A percentile compares a stretch with the other conserved stretches of the same genome.
These are phyloP conservation scores for Lymantria dispar DNA, from an alignment of 2,888 invertebrate species.

Conservation along the genomic window DNA sequence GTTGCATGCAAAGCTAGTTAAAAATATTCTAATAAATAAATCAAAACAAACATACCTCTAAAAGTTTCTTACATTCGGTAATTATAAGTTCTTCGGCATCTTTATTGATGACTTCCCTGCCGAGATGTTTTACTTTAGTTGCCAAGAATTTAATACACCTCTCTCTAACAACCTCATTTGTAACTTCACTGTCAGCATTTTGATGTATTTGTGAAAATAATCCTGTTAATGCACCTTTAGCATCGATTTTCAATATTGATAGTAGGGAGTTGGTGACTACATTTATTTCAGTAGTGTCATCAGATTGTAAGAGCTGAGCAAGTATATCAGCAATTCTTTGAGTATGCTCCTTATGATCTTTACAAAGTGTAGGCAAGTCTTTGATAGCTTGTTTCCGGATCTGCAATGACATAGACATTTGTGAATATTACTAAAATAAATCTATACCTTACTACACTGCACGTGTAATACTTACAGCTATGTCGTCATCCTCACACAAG, in stretches of 20 bases:
- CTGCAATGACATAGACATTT: slow-evolving; percentile 66
- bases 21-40: background rate
- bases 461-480: slow-evolving; percentile 85
- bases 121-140: slow-evolving; percentile 90
- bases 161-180: slow-evolving; percentile 88
- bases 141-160: slow-evolving; percentile 93
- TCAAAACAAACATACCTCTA: slow-evolving; percentile 80
- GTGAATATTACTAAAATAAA: background rate
- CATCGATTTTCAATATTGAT: slow-evolving; percentile 88
- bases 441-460: background rate
- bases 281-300: slow-evolving; percentile 91
- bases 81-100: slow-evolving; percentile 94
- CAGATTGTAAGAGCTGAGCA: slow-evolving; percentile 93
- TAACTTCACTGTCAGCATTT: slow-evolving; percentile 75
- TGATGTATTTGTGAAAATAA: slow-evolving; percentile 82
- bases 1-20: background rate
- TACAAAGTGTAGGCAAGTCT: slow-evolving; percentile 93
- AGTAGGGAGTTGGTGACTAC: slow-evolving; percentile 92
- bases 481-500: slow-evolving; percentile 97
- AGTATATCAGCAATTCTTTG: slow-evolving; percentile 95
- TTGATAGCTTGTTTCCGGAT: slow-evolving; percentile 97
- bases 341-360: slow-evolving; percentile 91
- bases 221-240: slow-evolving; percentile 83
- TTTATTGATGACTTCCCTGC: slow-evolving; percentile 89
- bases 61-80: slow-evolving; percentile 92